These are phyloP conservation scores for Henicopernis longicauda DNA, from an alignment of 2,113 vertebrate species.

Conservation along the genomic window DNA sequence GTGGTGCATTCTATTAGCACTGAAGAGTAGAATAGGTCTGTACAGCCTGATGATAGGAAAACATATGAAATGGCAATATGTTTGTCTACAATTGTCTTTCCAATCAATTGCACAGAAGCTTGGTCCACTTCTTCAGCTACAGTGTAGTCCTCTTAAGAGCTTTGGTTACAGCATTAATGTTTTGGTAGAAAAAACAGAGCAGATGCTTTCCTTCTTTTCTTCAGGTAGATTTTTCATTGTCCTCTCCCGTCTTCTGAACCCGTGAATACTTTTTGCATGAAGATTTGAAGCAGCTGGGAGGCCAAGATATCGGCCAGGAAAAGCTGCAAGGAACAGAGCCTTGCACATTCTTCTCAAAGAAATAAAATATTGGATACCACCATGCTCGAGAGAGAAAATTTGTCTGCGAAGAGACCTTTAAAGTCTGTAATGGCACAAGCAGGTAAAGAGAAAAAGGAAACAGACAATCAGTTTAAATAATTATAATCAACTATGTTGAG, in stretches of 20 bases:
- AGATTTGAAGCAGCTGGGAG: slow-evolving; percentile 92
- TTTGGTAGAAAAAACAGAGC: slow-evolving; percentile 43
- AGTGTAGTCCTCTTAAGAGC: slow-evolving; percentile 63
- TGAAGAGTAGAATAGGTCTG: slow-evolving; percentile 45
- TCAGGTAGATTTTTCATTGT: slow-evolving; percentile 80
- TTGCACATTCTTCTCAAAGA: slow-evolving; percentile 95
- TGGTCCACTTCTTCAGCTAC: slow-evolving; percentile 70
- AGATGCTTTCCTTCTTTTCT: slow-evolving; percentile 5
- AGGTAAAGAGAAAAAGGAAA: neutral
- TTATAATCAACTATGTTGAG: neutral
- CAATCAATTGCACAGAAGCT: slow-evolving; percentile 60
- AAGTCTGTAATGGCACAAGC: slow-evolving; percentile 69
- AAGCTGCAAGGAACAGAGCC: slow-evolving; percentile 90
- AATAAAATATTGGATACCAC: slow-evolving; percentile 97
- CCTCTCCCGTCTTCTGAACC: slow-evolving; percentile 86
- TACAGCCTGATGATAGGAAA: slow-evolving; percentile 48
- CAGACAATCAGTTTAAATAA: neutral
- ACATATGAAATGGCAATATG: neutral
- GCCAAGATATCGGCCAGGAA: slow-evolving; percentile 91
- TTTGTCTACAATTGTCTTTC: slow-evolving; percentile 28
- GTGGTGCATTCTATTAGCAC: neutral
- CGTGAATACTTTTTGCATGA: slow-evolving; percentile 95
- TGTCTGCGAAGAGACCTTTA: slow-evolving; percentile 87
- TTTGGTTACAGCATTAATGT: slow-evolving; percentile 72
- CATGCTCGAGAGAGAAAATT: slow-evolving; percentile 95